Evolutionary conservation across 35 echinoderm and acorn worm genomes (phyloP), one percentile per base, ranked within the genome.

Genomic region (Eucidaris tribuloides): DNA sequence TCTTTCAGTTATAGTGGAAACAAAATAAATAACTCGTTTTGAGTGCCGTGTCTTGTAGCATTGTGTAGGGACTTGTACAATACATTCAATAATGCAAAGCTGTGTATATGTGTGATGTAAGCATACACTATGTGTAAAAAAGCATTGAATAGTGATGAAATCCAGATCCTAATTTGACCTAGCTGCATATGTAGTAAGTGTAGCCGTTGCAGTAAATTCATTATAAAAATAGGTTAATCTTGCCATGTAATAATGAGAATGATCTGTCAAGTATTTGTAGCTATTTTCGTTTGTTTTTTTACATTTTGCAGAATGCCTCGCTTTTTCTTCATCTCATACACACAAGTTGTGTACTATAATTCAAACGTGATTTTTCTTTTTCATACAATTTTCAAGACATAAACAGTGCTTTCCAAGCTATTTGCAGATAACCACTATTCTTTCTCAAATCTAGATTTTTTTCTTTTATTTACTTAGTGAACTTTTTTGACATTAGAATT

Each of bases 381-480:
- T 74, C 44, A 74, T 40, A 74, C 38, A 33, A 33, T 59, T 34
- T 32, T 64, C 61, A 42, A 42, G 24, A 35, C 19, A 7, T 35
- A 74, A 27, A n/a, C 28, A 74, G 68, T 74, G 68, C 68, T 74
- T 74, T 74, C 68, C 13, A 44, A 25, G 68, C 68, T 17, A 74
- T 19, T 74, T 74, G 22, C 24, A 20, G 29, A 74, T 74, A 41
- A 22, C 44, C 68, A 74, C 68, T 74, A 42, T 74, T 40, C n/a
- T n/a, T n/a, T n/a, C n/a, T n/a, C n/a, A n/a, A n/a, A 74, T 74
- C 37, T 74, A 24, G 41, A 17, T 17, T 9, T 23, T 74, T 74
- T 74, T 40, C 24, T 74, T 74, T 9, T 11, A 52, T n/a, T 52
- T 52, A 9, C n/a, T 11, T 9, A 52, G 48, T 52, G n/a, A 9